These are phyloP conservation scores for Thecocarcelia acutangulata DNA, from an alignment of 2,888 invertebrate genomes.

Conservation along the genomic window DNA sequence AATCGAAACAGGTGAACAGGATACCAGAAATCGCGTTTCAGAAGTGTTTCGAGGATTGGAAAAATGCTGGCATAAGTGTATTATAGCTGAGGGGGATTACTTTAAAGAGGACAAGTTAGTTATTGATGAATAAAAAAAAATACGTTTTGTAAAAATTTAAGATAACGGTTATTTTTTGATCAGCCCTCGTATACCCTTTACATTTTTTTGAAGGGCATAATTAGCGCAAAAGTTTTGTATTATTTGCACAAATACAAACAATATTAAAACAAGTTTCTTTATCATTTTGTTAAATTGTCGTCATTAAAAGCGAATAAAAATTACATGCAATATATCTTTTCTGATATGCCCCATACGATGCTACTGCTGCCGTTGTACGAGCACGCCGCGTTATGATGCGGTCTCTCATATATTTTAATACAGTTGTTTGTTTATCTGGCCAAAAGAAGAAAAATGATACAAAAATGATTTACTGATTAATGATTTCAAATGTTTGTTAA, in stretches of 20 bases:
- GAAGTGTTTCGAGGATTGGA: too few relatives aligned
- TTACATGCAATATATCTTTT: conserved; percentile 45
- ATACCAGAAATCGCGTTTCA: too few relatives aligned
- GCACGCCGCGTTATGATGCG: neutral
- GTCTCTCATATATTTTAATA: neutral
- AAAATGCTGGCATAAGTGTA: too few relatives aligned
- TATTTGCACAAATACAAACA: neutral
- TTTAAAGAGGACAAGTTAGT: too few relatives aligned
- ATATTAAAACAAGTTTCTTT: conserved; percentile 11
- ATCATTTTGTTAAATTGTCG: conserved; percentile 51
- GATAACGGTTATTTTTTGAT: too few relatives aligned
- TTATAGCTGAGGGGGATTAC: too few relatives aligned
- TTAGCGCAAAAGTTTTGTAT: too few relatives aligned
- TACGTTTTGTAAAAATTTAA: too few relatives aligned
- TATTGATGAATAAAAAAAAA: too few relatives aligned
- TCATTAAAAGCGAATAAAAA: conserved; percentile 57
- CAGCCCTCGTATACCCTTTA: too few relatives aligned
- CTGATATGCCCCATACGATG: neutral
- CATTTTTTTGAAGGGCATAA: too few relatives aligned
- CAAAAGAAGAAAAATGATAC: neutral
- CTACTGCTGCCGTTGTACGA: neutral
- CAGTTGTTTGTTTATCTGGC: neutral
- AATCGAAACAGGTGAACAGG: too few relatives aligned
- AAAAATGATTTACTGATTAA: conserved; percentile 65
- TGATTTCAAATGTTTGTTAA: conserved; percentile 62